These are phyloP conservation scores for Hirtodrosophila histrioides DNA, from an alignment of 2,888 invertebrate genomes.

Conservation along the genomic window DNA sequence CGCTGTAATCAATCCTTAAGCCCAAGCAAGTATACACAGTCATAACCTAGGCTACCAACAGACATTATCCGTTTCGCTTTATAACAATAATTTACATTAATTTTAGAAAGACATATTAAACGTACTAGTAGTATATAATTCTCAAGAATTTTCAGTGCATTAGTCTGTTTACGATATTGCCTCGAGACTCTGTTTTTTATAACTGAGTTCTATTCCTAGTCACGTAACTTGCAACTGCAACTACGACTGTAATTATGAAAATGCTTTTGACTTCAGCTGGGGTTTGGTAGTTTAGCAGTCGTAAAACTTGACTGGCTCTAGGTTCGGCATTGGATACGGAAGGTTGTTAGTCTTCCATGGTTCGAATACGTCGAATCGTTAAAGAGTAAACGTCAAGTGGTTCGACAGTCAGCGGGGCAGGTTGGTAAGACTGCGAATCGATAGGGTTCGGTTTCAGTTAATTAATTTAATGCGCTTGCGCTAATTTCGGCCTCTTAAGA, in stretches of 20 bases:
- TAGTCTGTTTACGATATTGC: conserved; percentile 5
- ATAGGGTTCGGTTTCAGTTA: conserved; percentile 77
- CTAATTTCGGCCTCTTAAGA: conserved; percentile 65
- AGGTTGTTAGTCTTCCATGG: conserved; percentile 26
- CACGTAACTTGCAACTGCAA: conserved; percentile 48
- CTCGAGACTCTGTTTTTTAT: conserved; percentile 2
- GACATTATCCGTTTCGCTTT: too few species aligned
- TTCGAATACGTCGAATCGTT: conserved; percentile 26
- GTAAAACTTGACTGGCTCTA: conserved; percentile 45
- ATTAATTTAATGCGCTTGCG: conserved; percentile 78
- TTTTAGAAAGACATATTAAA: too few species aligned
- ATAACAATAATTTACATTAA: too few species aligned
- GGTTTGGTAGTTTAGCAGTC: conserved; percentile 38
- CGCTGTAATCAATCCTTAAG: too few species aligned
- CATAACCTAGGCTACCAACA: too few species aligned
- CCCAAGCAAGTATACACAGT: too few species aligned
- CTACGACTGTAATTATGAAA: conserved; percentile 48
- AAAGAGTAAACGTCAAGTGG: conserved; percentile 43
- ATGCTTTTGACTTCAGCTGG: conserved; percentile 27
- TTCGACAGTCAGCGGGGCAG: conserved; percentile 31
- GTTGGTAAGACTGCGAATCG: conserved; percentile 49
- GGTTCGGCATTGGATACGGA: conserved; percentile 27
- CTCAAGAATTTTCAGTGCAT: too few species aligned
- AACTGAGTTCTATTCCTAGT: conserved; percentile 35
- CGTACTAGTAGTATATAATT: too few species aligned